phyloP scores from a whole-genome alignment of 2,113 vertebrate species.

The Periophthalmus modestus region DNA sequence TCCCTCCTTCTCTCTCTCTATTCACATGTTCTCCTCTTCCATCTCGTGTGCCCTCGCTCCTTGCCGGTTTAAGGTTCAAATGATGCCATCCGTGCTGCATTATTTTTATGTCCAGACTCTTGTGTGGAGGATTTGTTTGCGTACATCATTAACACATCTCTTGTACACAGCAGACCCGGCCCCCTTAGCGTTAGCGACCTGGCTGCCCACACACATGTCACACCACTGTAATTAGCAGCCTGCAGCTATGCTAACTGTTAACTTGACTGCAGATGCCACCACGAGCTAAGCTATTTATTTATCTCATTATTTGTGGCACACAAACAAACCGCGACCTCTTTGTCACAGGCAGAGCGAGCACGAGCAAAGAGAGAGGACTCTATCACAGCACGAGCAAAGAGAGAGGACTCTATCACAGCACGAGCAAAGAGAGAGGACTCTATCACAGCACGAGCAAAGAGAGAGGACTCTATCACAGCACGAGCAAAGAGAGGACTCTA shows the following conservation, averaged over 20 bases:
- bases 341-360: slow-evolving; percentile 41
- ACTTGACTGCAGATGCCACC: slow-evolving; percentile 39
- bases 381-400: too few relatives aligned
- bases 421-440: too few relatives aligned
- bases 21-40: too few relatives aligned
- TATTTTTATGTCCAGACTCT: slow-evolving; percentile 51
- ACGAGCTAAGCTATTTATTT: slow-evolving; percentile 34
- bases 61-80: slow-evolving; percentile 38
- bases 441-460: too few relatives aligned
- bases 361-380: not conserved
- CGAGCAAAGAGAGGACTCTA: not conserved
- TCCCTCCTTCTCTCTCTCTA: too few relatives aligned
- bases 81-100: slow-evolving; percentile 49
- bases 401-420: too few relatives aligned
- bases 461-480: slow-evolving; percentile 32
- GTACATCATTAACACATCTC: slow-evolving; percentile 58
- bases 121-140: slow-evolving; percentile 60
- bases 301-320: slow-evolving; percentile 62
- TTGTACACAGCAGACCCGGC: slow-evolving; percentile 48
- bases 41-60: too few relatives aligned
- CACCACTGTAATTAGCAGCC: slow-evolving; percentile 68
- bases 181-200: slow-evolving; percentile 50
- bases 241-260: slow-evolving; percentile 40
- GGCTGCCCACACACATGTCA: slow-evolving; percentile 62
- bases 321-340: slow-evolving; percentile 56